Percentiles rank a stretch among this genome's conserved stretches.
These are phyloP conservation scores for Phoenicopterus ruber DNA, from an alignment of 2,113 vertebrate species.

Conservation along the genomic window DNA sequence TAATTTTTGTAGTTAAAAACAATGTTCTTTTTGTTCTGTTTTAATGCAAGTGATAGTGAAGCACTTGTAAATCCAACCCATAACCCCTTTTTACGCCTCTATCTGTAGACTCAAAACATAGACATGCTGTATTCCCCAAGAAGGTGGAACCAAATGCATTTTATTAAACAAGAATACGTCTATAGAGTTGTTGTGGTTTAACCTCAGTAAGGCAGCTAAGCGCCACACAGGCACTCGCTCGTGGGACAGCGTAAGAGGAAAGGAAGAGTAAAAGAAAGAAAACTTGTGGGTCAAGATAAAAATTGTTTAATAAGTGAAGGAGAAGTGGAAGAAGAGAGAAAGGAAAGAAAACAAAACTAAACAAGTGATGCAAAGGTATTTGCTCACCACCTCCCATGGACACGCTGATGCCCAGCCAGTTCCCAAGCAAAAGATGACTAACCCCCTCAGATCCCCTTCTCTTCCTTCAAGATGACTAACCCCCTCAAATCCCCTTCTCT, in stretches of 20 bases:
- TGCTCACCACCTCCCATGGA: background rate
- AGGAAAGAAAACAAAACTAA: background rate
- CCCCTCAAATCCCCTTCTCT: background rate
- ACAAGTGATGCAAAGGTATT: background rate
- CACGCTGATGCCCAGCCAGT: background rate
- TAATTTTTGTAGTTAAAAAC: background rate
- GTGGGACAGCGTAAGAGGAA: background rate
- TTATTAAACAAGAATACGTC: background rate
- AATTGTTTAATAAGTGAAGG: background rate
- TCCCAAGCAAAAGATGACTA: background rate
- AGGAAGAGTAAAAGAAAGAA: background rate
- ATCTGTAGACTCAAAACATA: background rate
- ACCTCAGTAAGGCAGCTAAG: background rate
- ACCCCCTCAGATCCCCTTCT: background rate
- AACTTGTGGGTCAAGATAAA: background rate
- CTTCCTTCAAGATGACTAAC: background rate
- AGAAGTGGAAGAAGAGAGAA: background rate
- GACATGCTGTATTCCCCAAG: background rate
- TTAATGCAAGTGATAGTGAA: background rate
- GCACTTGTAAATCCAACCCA: background rate
- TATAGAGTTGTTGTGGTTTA: background rate
- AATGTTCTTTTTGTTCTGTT: background rate
- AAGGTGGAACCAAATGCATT: background rate
- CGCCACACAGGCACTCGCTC: background rate
- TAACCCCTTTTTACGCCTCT: background rate